These are phyloP conservation scores for Scalopus aquaticus DNA, from an alignment of 2,113 vertebrate species.

Conservation along the genomic window DNA sequence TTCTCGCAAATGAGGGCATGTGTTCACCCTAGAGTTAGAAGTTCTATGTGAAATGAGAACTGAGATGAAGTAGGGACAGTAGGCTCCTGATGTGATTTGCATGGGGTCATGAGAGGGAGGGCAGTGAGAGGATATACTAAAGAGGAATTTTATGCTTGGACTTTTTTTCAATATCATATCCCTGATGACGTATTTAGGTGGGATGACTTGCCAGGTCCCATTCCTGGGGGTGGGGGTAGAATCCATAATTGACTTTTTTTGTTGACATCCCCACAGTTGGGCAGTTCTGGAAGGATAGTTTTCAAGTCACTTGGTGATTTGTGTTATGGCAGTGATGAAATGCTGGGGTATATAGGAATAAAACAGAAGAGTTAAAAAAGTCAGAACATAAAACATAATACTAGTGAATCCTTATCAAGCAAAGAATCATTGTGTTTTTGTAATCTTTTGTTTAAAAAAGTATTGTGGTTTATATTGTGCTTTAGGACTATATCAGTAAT, in stretches of 20 bases:
- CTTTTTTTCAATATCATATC: not conserved
- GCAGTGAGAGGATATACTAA: not conserved
- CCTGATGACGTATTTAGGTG: not conserved
- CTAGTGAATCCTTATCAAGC: not conserved
- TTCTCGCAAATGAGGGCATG: not conserved
- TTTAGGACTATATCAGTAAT: constrained; percentile 29
- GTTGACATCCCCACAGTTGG: not conserved
- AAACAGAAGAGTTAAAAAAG: not conserved
- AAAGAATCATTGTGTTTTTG: constrained; percentile 5
- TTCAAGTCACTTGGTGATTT: not conserved
- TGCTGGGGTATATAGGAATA: not conserved
- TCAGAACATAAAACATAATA: not conserved
- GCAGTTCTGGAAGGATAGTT: not conserved
- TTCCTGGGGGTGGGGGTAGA: not conserved
- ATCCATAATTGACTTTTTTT: not conserved
- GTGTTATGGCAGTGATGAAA: not conserved
- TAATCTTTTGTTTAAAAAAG: constrained; percentile 40
- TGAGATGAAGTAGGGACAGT: not conserved
- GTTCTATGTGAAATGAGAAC: not conserved
- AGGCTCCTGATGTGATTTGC: too few relatives aligned
- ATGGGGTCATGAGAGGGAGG: not conserved
- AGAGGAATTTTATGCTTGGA: not conserved
- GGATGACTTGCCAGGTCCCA: not conserved
- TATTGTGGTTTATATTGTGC: not conserved
- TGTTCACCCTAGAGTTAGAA: not conserved